Evolutionary conservation across 2,888 invertebrate species (phyloP).

Genomic region (Eupsilia transversa): DNA sequence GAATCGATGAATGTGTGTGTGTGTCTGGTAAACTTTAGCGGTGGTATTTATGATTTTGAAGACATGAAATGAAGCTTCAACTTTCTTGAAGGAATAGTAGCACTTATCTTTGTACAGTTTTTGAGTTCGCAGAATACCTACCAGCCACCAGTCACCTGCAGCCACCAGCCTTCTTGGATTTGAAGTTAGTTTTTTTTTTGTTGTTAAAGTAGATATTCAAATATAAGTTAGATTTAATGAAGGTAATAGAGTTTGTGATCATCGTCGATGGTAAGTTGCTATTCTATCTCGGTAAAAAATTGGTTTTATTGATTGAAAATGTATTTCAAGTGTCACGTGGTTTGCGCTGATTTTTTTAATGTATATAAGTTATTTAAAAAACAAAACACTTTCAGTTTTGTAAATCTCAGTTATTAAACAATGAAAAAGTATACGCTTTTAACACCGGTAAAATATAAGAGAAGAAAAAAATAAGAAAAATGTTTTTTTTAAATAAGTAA

Average conservation of each 20-base stretch:
- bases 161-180: neutral
- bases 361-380: neutral
- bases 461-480: neutral
- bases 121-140: neutral
- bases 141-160: too few relatives aligned
- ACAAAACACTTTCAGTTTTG: neutral
- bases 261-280: neutral
- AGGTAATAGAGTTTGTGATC: neutral
- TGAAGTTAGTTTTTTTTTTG: neutral
- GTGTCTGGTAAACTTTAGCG: neutral
- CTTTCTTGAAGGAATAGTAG: neutral
- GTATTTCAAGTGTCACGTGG: too few relatives aligned
- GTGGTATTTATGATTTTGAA: constrained; percentile 11
- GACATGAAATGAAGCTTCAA: neutral
- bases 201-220: too few relatives aligned
- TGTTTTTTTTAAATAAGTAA: neutral
- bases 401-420: neutral
- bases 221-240: neutral
- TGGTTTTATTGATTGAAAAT: neutral
- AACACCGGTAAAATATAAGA: neutral
- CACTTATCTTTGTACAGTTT: neutral
- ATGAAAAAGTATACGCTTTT: neutral
- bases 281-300: constrained; percentile 8
- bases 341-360: neutral
- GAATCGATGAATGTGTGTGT: too few relatives aligned